These are phyloP conservation scores for Hyperopisus bebe DNA, from an alignment of 2,113 vertebrate species.

Conservation along the genomic window DNA sequence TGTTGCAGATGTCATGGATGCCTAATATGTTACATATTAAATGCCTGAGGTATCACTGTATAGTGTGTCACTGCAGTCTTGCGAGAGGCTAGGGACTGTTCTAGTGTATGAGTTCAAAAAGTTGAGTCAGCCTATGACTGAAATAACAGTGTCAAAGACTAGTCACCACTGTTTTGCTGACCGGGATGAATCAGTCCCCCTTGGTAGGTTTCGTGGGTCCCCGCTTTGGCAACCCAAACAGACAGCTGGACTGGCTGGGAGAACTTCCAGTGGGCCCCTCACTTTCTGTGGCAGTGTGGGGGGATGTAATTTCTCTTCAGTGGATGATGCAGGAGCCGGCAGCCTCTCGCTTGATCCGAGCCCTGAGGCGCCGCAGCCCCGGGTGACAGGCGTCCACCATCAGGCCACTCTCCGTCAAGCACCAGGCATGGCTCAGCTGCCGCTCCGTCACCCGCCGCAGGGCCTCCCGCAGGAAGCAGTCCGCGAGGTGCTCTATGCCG, in stretches of 20 bases:
- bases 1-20: not conserved
- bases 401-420: constrained; percentile 66
- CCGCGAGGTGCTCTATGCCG: constrained; percentile 51
- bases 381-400: constrained; percentile 56
- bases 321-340: constrained; percentile 72
- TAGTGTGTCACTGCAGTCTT: not conserved
- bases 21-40: not conserved
- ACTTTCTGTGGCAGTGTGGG: not conserved
- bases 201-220: not conserved
- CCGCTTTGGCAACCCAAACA: not conserved
- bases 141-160: not conserved
- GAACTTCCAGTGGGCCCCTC: not conserved
- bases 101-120: not conserved
- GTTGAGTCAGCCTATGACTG: not conserved
- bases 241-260: not conserved
- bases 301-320: constrained; percentile 37
- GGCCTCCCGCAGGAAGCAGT: constrained; percentile 59
- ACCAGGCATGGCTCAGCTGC: constrained; percentile 68
- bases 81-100: not conserved
- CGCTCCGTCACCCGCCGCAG: constrained; percentile 60
- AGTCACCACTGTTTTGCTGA: not conserved
- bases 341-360: constrained; percentile 65
- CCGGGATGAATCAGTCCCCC: not conserved
- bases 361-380: constrained; percentile 71
- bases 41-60: not conserved